phyloP scores from a whole-genome alignment of 2,797 vertebrate genomes.

The Sandelia bainsii region DNA sequence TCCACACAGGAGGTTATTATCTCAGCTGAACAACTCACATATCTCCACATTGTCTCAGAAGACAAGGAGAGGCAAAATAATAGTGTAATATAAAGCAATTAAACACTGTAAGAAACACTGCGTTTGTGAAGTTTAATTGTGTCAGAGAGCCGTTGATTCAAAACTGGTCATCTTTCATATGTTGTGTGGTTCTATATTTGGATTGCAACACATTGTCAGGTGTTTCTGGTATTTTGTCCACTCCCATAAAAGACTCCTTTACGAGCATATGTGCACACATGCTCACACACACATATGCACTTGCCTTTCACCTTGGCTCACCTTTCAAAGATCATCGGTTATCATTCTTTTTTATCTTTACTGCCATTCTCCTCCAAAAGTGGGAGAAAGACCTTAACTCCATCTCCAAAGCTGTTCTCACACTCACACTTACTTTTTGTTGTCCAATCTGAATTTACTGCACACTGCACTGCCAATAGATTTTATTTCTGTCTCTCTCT shows the following conservation, averaged over 20 bases:
- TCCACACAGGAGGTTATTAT: constrained; percentile 28
- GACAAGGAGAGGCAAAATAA: background rate
- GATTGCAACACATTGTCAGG: background rate
- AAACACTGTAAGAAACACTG: background rate
- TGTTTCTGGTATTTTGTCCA: constrained; percentile 2
- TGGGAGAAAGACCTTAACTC: constrained; percentile 35
- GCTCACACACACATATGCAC: background rate
- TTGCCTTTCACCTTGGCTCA: constrained; percentile 33
- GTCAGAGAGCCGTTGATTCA: background rate
- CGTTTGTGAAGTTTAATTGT: background rate
- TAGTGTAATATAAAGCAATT: background rate
- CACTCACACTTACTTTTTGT: constrained; percentile 24
- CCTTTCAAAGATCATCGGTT: constrained; percentile 39
- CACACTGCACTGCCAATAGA: constrained; percentile 26
- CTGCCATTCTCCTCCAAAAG: constrained; percentile 39
- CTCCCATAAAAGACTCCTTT: constrained; percentile 3
- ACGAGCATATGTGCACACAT: background rate
- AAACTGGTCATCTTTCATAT: background rate
- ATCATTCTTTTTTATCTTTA: constrained; percentile 47
- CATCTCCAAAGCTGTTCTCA: constrained; percentile 43
- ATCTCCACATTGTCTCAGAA: constrained; percentile 7
- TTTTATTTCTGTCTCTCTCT: background rate
- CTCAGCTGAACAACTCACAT: constrained; percentile 25
- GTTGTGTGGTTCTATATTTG: background rate
- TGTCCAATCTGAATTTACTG: constrained; percentile 40